Conservation (phyloP, 2,888 invertebrate species). For the Phaedon cochleariae region DNA sequence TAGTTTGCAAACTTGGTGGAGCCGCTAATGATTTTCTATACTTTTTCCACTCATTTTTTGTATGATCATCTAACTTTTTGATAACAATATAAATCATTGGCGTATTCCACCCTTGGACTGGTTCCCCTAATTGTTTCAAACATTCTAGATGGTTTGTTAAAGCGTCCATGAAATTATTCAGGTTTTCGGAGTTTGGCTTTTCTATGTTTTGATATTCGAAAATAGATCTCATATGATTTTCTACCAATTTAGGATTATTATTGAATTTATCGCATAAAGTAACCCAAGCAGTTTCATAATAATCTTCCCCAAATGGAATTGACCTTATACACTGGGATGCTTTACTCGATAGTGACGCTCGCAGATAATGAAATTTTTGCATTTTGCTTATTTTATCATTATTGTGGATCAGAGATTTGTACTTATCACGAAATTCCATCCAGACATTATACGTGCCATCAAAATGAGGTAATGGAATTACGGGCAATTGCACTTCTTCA, state of each 20-base stretch:
- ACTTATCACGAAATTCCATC: conserved; percentile 31
- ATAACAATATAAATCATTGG: conserved; percentile 30
- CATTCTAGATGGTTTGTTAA: conserved; percentile 33
- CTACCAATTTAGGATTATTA: conserved; percentile 23
- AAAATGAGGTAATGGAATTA: conserved; percentile 31
- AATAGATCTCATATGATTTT: conserved; percentile 20
- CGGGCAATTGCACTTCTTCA: no score
- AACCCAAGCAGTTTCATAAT: conserved; percentile 27
- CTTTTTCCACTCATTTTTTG: conserved; percentile 29
- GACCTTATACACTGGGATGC: conserved; percentile 28
- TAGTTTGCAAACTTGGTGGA: conserved; percentile 14
- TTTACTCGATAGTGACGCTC: conserved; percentile 18
- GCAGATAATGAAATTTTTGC: conserved; percentile 33
- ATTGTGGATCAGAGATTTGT: conserved; percentile 31
- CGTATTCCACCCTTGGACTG: conserved; percentile 30
- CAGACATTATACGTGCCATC: conserved; percentile 28
- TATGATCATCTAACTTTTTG: conserved; percentile 23
- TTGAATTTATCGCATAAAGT: conserved; percentile 30
- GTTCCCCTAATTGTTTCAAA: conserved; percentile 32
- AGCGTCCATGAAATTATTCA: no score
- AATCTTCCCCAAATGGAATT: conserved; percentile 20
- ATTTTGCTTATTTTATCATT: conserved; percentile 26
- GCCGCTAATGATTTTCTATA: neutral
- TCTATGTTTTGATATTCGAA: neutral
- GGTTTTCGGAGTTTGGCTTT: no score